phyloP scores from a whole-genome alignment of 2,113 vertebrate species.

The Oreotrochilus melanogaster region DNA sequence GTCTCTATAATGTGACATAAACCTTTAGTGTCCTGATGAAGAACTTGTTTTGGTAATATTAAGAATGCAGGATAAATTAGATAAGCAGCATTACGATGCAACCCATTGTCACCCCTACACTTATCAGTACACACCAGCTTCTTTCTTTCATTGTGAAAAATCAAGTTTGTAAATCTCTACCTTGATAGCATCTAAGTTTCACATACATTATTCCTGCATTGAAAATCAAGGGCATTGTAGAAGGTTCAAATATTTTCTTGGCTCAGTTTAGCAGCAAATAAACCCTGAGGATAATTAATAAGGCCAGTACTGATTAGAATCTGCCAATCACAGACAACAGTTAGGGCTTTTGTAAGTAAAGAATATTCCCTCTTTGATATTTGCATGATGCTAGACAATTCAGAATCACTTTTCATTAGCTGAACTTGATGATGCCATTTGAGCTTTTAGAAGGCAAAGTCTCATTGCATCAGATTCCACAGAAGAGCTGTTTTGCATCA shows the following conservation, averaged over 20 bases:
- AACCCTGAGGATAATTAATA: slow-evolving; percentile 25
- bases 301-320: background rate
- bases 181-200: slow-evolving; percentile 16
- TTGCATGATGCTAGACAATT: background rate
- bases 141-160: slow-evolving; percentile 14
- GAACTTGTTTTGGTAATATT: background rate
- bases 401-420: slow-evolving; percentile 20
- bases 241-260: background rate
- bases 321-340: background rate
- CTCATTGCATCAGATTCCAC: background rate
- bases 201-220: slow-evolving; percentile 1
- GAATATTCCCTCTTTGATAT: background rate
- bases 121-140: background rate
- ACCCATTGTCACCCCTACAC: background rate
- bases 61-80: background rate
- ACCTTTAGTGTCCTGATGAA: background rate
- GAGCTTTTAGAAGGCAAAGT: background rate
- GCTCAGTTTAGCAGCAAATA: background rate
- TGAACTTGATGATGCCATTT: background rate
- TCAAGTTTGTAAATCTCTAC: background rate
- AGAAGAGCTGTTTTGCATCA: slow-evolving; percentile 42
- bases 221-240: background rate
- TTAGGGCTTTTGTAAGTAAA: background rate
- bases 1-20: background rate
- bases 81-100: background rate